Evolutionary conservation across 1,140 invertebrate species (phyloP).

Genomic region (Drosophila kohkoa): DNA sequence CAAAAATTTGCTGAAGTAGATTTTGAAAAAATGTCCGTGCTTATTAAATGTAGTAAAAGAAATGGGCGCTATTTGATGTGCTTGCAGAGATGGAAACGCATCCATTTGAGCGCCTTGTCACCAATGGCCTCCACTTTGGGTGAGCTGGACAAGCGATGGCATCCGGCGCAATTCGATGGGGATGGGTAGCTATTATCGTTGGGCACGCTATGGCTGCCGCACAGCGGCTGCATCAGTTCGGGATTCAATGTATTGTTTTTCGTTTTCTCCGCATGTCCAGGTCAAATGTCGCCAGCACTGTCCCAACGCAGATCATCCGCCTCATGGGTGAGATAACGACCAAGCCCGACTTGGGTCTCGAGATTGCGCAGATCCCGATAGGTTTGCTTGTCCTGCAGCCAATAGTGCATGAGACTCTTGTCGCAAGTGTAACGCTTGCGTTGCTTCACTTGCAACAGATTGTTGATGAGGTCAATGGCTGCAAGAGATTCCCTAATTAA

Average conservation of each 20-base stretch:
- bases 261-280: conserved; percentile 41
- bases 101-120: conserved; percentile 82
- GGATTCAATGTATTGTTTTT: conserved; percentile 8
- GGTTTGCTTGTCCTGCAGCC: conserved; percentile 98
- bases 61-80: conserved; percentile 74
- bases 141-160: conserved; percentile 68
- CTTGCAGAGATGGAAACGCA: conserved; percentile 81
- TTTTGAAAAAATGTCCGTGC: conserved; percentile 3
- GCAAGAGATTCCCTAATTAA: conserved; percentile 72
- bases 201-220: conserved; percentile 45
- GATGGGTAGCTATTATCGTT: conserved; percentile 59
- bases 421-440: conserved; percentile 98
- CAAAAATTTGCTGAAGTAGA: background rate
- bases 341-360: conserved; percentile 91
- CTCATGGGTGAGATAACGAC: conserved; percentile 97
- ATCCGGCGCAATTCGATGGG: conserved; percentile 62
- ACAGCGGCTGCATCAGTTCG: conserved; percentile 25
- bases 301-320: conserved; percentile 98
- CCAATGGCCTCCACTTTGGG: conserved; percentile 81
- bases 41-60: conserved; percentile 4
- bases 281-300: conserved; percentile 84
- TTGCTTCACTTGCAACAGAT: conserved; percentile 99
- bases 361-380: conserved; percentile 97
- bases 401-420: conserved; percentile 97
- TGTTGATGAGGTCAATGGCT: conserved; percentile 99